These are phyloP conservation scores for Ophion costatus DNA, from an alignment of 2,888 invertebrate genomes.

Conservation along the genomic window DNA sequence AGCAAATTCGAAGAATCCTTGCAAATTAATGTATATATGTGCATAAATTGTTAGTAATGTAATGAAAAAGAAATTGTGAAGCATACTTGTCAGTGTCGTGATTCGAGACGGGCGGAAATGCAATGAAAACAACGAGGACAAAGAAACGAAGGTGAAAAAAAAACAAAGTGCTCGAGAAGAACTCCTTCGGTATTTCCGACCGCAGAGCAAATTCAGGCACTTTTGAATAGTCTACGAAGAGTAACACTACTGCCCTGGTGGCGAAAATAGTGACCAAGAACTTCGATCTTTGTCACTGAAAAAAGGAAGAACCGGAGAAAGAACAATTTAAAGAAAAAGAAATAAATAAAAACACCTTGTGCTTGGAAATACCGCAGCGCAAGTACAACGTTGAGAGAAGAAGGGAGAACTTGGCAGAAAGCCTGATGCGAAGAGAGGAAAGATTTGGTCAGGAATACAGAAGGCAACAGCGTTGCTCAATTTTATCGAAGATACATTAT, in stretches of 20 bases:
- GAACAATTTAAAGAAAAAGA: slow-evolving; percentile 16
- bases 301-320: slow-evolving; percentile 28
- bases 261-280: slow-evolving; percentile 47
- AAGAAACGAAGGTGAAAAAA: not conserved
- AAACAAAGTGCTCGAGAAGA: not conserved
- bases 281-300: slow-evolving; percentile 1
- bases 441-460: slow-evolving; percentile 57
- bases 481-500: not conserved
- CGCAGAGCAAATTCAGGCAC: slow-evolving; percentile 31
- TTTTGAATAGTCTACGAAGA: slow-evolving; percentile 3
- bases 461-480: slow-evolving; percentile 24
- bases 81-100: not conserved
- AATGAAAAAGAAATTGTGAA: not conserved
- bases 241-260: slow-evolving; percentile 51
- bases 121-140: not conserved
- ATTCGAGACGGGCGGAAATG: not conserved
- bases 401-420: slow-evolving; percentile 52
- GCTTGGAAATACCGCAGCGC: slow-evolving; percentile 16
- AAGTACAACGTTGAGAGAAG: not conserved
- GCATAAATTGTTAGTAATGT: too few species aligned
- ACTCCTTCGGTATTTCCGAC: slow-evolving; percentile 34
- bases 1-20: too few species aligned
- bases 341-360: slow-evolving; percentile 18
- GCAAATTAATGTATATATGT: too few species aligned
- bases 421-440: slow-evolving; percentile 45